Evolutionary conservation across 2,888 invertebrate species (phyloP).

Genomic region (Epiblema foenella): DNA sequence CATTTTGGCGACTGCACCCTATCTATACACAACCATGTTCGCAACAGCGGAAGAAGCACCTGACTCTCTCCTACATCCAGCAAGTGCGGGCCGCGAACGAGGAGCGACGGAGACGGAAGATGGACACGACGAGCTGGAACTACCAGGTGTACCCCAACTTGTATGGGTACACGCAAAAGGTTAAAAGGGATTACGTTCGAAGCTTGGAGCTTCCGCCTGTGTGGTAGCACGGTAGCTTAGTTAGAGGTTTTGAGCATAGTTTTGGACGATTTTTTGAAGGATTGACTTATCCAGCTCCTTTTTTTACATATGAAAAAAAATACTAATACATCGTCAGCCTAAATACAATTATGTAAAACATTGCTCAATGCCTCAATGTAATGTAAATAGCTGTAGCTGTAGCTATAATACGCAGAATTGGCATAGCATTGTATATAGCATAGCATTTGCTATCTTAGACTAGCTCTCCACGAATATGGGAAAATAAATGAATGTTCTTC

Average conservation of each 20-base stretch:
- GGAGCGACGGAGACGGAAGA: conserved; percentile 68
- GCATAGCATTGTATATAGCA: conserved; percentile 13
- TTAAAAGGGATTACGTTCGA: conserved; percentile 56
- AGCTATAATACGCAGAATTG: conserved; percentile 7
- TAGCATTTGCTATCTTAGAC: conserved; percentile 11
- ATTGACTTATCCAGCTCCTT: too few relatives aligned
- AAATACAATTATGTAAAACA: not conserved
- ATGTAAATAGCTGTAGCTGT: conserved; percentile 16
- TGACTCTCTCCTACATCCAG: conserved; percentile 75
- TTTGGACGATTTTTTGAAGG: too few relatives aligned
- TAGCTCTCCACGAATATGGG: not conserved
- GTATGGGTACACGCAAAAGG: conserved; percentile 94
- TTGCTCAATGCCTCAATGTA: conserved; percentile 17
- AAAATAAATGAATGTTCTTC: too few relatives aligned
- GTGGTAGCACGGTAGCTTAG: conserved; percentile 21
- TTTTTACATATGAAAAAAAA: too few relatives aligned
- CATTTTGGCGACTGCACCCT: conserved; percentile 6
- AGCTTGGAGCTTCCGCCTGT: conserved; percentile 7
- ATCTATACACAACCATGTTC: not conserved
- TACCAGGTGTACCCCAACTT: conserved; percentile 94
- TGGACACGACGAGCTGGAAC: conserved; percentile 88
- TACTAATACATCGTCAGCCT: too few relatives aligned
- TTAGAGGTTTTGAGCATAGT: conserved; percentile 13
- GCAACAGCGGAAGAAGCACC: conserved; percentile 72
- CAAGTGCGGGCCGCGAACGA: conserved; percentile 76